These are phyloP conservation scores for Bellardia pandia DNA, from an alignment of 2,888 invertebrate genomes.

Conservation along the genomic window DNA sequence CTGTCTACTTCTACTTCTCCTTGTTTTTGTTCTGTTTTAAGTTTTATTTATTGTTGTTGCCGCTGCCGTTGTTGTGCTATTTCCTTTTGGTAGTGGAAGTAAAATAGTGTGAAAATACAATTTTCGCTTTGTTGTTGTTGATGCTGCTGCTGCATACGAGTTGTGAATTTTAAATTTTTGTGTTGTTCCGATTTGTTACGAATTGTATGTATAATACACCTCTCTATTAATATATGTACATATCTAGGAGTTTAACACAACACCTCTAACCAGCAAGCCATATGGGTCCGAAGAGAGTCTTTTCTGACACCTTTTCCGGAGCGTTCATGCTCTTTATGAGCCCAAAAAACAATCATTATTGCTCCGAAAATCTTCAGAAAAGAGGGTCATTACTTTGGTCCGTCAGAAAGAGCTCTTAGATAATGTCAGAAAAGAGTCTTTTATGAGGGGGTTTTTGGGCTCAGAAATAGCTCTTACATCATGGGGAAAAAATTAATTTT, in stretches of 20 bases:
- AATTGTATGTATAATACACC: not conserved
- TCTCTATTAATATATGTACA: conserved; percentile 23
- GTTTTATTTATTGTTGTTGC: not conserved
- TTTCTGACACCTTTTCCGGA: too few relatives aligned
- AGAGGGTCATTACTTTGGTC: too few relatives aligned
- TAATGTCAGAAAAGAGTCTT: too few relatives aligned
- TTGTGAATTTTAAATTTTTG: conserved; percentile 7
- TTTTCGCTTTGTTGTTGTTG: not conserved
- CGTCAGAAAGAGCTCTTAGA: too few relatives aligned
- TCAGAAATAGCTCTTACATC: too few relatives aligned
- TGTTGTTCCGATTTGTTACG: conserved; percentile 23
- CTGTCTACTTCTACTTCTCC: conserved; percentile 16
- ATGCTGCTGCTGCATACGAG: conserved; percentile 1
- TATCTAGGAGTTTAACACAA: conserved; percentile 5
- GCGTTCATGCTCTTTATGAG: too few relatives aligned
- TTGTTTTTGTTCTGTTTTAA: not conserved
- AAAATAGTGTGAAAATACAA: conserved; percentile 15
- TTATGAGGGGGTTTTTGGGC: too few relatives aligned
- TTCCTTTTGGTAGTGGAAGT: conserved; percentile 60
- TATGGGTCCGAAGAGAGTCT: too few relatives aligned
- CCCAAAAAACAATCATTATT: too few relatives aligned
- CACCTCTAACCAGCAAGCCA: too few relatives aligned
- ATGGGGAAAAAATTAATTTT: too few relatives aligned
- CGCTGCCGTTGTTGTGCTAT: conserved; percentile 51
- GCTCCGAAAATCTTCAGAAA: too few relatives aligned